Conservation (phyloP, 2,113 vertebrate species). For the Argyrosomus japonicus region DNA sequence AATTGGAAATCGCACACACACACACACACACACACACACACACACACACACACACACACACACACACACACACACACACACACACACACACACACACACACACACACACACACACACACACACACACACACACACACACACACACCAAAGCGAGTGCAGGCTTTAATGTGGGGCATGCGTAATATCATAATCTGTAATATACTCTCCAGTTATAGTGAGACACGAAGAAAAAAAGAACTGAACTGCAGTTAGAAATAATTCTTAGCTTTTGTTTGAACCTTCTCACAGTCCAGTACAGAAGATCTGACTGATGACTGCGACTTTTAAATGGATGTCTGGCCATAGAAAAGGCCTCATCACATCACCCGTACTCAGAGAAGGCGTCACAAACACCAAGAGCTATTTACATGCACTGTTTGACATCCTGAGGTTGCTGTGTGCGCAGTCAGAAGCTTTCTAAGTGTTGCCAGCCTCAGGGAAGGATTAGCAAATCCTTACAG, state of each 20-base stretch:
- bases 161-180: slow-evolving; percentile 25
- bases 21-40: slow-evolving; percentile 19
- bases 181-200: slow-evolving; percentile 19
- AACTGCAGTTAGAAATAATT: slow-evolving; percentile 16
- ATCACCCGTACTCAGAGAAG: neutral
- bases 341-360: neutral
- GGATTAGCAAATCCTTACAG: slow-evolving; percentile 25
- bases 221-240: neutral
- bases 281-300: neutral
- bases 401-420: slow-evolving; percentile 5
- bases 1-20: slow-evolving; percentile 28
- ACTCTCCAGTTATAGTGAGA: slow-evolving; percentile 1
- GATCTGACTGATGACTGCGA: neutral
- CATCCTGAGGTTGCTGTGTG: neutral
- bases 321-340: neutral
- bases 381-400: neutral
- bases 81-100: slow-evolving; percentile 18
- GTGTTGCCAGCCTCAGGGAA: slow-evolving; percentile 11
- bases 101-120: neutral
- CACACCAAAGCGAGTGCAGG: slow-evolving; percentile 15
- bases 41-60: neutral
- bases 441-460: neutral
- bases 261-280: slow-evolving; percentile 9
- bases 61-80: slow-evolving; percentile 19
- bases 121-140: neutral